phyloP scores from a whole-genome alignment of 1,140 invertebrate genomes.

The Papilio xuthus region DNA sequence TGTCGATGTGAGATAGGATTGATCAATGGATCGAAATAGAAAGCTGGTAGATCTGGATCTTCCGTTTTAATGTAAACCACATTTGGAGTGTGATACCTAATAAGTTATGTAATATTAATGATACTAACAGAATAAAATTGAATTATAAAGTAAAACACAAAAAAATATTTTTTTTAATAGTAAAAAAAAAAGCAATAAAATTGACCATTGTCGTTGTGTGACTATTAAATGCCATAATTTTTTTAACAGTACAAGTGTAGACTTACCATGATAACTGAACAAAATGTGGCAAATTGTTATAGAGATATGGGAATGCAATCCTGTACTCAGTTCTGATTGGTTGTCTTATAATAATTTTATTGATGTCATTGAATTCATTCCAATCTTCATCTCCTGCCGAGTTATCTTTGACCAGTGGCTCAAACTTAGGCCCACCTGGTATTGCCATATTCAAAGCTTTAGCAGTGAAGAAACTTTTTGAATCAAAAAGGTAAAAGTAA shows the following conservation, averaged over 20 bases:
- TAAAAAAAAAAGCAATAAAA: not conserved
- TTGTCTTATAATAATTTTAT: constrained; percentile 99
- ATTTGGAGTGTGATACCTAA: constrained; percentile 99
- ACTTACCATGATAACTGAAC: constrained; percentile 96
- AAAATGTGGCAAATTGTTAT: constrained; percentile 99
- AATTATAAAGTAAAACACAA: constrained; percentile 15
- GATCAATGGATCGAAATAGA: constrained; percentile 99
- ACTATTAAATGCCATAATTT: not conserved
- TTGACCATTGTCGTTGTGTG: not conserved
- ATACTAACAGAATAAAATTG: constrained; percentile 38
- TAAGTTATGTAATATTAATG: constrained; percentile 55
- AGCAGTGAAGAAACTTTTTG: constrained; percentile 99
- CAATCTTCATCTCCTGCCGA: constrained; percentile 99
- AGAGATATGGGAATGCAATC: constrained; percentile 99
- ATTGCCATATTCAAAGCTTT: constrained; percentile 99
- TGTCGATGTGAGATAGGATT: constrained; percentile 99
- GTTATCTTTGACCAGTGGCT: constrained; percentile 98
- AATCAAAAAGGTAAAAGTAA: constrained; percentile 99
- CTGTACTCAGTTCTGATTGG: constrained; percentile 99
- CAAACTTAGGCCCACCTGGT: constrained; percentile 99
- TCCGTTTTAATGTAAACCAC: constrained; percentile 99
- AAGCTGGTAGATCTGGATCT: constrained; percentile 99
- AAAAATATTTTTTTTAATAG: not conserved
- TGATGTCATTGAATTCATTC: constrained; percentile 99
- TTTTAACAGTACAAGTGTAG: not conserved